Percentiles rank a stretch among this genome's conserved stretches.
Evolutionary conservation across 2,888 invertebrate genomes (phyloP).

Genomic region (Drosophila diplacantha): DNA sequence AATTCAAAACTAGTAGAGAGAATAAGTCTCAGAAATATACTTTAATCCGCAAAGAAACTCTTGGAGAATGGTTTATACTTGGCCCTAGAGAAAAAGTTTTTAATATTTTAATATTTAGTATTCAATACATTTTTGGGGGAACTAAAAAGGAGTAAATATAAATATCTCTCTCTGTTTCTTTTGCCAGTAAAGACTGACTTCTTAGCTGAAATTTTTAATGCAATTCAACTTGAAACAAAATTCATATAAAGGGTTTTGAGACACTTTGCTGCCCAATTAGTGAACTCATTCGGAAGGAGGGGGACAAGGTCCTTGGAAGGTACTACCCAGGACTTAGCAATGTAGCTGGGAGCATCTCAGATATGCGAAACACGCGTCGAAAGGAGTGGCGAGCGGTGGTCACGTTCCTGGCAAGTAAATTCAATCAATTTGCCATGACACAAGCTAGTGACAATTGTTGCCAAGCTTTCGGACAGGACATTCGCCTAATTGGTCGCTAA

Average conservation of each 20-base stretch:
- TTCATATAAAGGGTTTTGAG: not conserved
- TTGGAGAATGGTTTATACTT: not conserved
- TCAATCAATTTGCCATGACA: constrained; percentile 59
- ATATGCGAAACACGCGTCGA: constrained; percentile 47
- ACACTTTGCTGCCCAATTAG: constrained; percentile 34
- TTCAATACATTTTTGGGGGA: not conserved
- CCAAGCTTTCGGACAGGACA: constrained; percentile 51
- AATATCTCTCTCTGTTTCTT: not conserved
- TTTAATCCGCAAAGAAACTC: not conserved
- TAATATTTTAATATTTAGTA: no score
- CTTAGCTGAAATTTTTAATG: not conserved
- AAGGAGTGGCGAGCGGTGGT: constrained; percentile 46
- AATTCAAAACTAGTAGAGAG: not conserved
- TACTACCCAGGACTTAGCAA: not conserved
- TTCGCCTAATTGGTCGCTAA: constrained; percentile 60
- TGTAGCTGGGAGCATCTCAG: constrained; percentile 10
- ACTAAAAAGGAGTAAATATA: no score
- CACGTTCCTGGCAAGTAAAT: constrained; percentile 62
- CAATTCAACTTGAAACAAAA: constrained; percentile 1
- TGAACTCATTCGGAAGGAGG: not conserved
- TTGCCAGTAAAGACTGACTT: no score
- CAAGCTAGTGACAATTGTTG: constrained; percentile 52
- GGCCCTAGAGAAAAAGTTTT: no score
- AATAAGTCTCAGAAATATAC: not conserved
- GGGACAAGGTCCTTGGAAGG: not conserved